Evolutionary conservation across 2,888 invertebrate genomes (phyloP).

Genomic region (Tiphia femorata): DNA sequence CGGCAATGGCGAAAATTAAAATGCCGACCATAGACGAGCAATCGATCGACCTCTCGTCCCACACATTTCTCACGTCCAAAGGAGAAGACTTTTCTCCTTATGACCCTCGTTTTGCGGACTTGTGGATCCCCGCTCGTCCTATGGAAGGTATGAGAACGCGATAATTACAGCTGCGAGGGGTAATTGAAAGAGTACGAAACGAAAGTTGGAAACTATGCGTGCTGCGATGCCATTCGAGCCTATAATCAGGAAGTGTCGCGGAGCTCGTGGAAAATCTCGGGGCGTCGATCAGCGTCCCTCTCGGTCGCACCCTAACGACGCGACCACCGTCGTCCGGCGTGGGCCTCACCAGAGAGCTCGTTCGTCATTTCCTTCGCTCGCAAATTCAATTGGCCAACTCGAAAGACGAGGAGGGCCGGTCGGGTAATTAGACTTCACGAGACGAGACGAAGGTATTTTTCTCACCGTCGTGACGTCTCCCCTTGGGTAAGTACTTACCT

Average conservation of each 20-base stretch:
- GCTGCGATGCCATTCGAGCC: no score
- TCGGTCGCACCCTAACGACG: constrained; percentile 5
- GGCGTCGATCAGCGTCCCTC: not conserved
- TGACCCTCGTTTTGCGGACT: no score
- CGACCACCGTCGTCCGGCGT: constrained; percentile 4
- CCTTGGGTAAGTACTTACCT: not conserved
- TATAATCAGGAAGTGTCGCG: constrained; percentile 1
- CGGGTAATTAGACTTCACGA: constrained; percentile 22
- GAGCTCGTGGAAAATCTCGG: not conserved
- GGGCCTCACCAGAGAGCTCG: not conserved
- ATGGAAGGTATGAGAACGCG: no score
- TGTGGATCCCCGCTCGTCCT: no score
- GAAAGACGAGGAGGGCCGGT: constrained; percentile 6
- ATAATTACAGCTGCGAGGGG: no score
- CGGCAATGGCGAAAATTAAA: no score
- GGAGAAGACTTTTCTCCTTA: no score
- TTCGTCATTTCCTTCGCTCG: constrained; percentile 19
- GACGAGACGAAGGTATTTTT: not conserved
- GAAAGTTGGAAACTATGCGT: no score
- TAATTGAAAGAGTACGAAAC: no score
- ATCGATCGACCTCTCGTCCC: no score
- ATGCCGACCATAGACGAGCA: no score
- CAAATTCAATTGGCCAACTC: constrained; percentile 15
- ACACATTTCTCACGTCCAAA: no score
- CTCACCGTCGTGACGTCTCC: not conserved